Evolutionary conservation across 2,888 invertebrate genomes (phyloP).

Genomic region (Apotomis betuletana): DNA sequence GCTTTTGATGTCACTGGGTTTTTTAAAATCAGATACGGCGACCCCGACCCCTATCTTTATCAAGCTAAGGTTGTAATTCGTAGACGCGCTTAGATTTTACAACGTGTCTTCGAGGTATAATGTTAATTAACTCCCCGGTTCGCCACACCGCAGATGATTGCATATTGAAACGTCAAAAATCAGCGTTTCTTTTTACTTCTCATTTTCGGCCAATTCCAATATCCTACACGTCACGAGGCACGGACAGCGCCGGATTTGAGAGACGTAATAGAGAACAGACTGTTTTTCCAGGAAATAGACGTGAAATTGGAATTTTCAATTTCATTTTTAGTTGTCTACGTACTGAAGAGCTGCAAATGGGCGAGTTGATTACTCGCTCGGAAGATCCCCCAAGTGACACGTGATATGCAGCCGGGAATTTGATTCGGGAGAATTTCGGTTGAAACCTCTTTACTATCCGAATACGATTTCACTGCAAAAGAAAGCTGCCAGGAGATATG

Average conservation of each 20-base stretch:
- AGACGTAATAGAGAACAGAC: slow-evolving; percentile 74
- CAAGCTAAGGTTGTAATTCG: slow-evolving; percentile 51
- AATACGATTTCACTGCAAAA: slow-evolving; percentile 21
- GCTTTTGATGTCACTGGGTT: slow-evolving; percentile 62
- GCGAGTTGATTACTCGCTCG: slow-evolving; percentile 46
- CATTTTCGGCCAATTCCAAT: slow-evolving; percentile 78
- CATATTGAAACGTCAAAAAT: slow-evolving; percentile 82
- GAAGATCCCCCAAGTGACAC: slow-evolving; percentile 40
- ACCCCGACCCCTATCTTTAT: slow-evolving; percentile 45
- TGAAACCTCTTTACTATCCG: slow-evolving; percentile 12
- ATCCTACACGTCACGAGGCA: slow-evolving; percentile 73
- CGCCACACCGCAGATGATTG: slow-evolving; percentile 70
- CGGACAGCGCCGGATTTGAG: slow-evolving; percentile 67
- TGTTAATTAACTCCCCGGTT: slow-evolving; percentile 68
- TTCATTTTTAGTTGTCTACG: slow-evolving; percentile 68
- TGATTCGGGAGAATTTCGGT: slow-evolving; percentile 24
- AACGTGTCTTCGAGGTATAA: slow-evolving; percentile 52
- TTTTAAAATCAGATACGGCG: slow-evolving; percentile 34
- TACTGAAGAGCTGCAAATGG: slow-evolving; percentile 59
- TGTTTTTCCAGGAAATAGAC: slow-evolving; percentile 78
- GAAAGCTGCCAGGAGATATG: slow-evolving; percentile 18
- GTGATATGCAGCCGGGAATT: slow-evolving; percentile 35
- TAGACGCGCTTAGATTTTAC: slow-evolving; percentile 41
- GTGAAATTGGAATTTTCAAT: slow-evolving; percentile 76
- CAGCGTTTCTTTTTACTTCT: slow-evolving; percentile 78